phyloP scores from a whole-genome alignment of 2,797 vertebrate species.

The Vipera latastei region DNA sequence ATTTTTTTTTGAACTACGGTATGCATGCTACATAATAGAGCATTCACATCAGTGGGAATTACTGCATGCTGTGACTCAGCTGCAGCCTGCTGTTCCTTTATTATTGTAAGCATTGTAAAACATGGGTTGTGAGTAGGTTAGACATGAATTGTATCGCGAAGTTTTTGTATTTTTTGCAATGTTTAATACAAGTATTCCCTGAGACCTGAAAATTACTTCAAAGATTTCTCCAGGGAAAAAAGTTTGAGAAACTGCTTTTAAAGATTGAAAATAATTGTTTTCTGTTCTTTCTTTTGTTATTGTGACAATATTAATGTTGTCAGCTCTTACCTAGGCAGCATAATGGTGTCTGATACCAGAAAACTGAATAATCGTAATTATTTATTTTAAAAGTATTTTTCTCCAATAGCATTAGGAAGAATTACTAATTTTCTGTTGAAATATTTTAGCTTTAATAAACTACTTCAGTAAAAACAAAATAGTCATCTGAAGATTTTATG shows the following conservation, averaged over 20 bases:
- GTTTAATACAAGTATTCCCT: background rate
- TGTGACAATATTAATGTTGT: background rate
- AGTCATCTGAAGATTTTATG: slow-evolving; percentile 27
- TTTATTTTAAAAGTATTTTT: background rate
- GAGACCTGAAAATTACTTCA: background rate
- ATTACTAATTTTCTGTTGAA: background rate
- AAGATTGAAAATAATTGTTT: background rate
- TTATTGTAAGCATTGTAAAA: background rate
- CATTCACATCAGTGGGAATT: background rate
- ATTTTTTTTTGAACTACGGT: background rate
- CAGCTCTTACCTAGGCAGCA: background rate
- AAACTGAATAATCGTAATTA: slow-evolving; percentile 15
- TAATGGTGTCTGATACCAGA: slow-evolving; percentile 1
- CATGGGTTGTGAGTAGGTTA: background rate
- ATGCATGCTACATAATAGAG: background rate
- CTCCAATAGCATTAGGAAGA: background rate
- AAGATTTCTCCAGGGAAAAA: background rate
- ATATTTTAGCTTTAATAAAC: background rate
- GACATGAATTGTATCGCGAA: background rate
- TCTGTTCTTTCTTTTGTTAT: background rate
- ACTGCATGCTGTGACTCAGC: background rate
- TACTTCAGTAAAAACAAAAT: slow-evolving; percentile 21
- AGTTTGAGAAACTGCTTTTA: background rate
- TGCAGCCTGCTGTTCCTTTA: background rate
- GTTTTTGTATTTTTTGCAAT: background rate